Evolutionary conservation across 2,797 vertebrate species (phyloP), one percentile per base, ranked within the genome.

Genomic region (Triplophysa bombifrons): DNA sequence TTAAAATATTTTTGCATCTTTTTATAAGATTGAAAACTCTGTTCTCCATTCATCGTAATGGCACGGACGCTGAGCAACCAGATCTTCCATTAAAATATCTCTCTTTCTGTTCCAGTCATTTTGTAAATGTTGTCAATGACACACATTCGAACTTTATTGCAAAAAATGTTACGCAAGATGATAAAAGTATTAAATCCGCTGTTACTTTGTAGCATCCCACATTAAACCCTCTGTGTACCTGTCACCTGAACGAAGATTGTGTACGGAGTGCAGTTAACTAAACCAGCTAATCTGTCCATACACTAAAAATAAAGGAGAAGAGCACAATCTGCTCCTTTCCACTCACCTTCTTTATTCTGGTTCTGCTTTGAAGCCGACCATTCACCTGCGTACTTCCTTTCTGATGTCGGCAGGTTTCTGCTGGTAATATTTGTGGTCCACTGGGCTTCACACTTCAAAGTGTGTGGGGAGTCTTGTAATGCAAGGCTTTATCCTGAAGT

Each of bases 381-480:
- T 78, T 70, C 76, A 70, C 76, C 80, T 80, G 71, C 72, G 76
- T 44, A 53, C 25, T 72, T 64, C 48, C 55, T 86, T 78, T 61
- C 61, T 53, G 44, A 79, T 86, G 78, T 86, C 68, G 70, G 56
- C 64, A 64, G 69, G 64, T 82, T 66, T 81, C 80, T 58, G 17
- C 34, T 67, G 71, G 58, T 74, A 78, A 88, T 66, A 84, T 81
- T 72, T 79, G 61, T 64, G 83, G 79, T 80, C 74, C 81, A 67
- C 41, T 51, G 72, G 60, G 76, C 75, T 78, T 69, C 67, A 76
- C 76, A 65, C 71, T 74, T 86, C 72, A 88, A 84, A 88, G 76
- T 27, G 50, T 72, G 14, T 70, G 65, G 68, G 72, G 60, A 73
- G 71, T 48, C 34, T 75, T 76, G 48, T 66, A 79, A 66, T 67